Percentiles rank a stretch among this genome's conserved stretches.
These are phyloP conservation scores for Microctenopoma lineatum DNA, from an alignment of 2,797 vertebrate species.

Conservation along the genomic window DNA sequence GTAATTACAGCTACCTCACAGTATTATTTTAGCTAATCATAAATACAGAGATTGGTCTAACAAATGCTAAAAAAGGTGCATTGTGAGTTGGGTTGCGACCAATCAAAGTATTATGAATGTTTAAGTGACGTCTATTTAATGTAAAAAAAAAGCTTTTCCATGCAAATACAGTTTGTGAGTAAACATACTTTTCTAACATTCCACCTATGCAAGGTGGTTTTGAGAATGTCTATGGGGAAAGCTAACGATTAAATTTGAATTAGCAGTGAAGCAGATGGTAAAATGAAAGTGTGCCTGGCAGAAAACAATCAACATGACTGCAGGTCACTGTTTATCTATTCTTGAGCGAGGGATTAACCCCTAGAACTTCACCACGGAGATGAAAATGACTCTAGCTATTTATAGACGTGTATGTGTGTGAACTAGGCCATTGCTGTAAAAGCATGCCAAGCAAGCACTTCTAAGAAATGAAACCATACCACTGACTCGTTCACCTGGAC, in stretches of 20 bases:
- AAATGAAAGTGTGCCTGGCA: neutral
- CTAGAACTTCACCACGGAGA: slow-evolving; percentile 4
- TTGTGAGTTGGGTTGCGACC: no score
- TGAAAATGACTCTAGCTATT: slow-evolving; percentile 19
- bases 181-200: no score
- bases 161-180: no score
- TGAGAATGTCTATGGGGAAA: neutral
- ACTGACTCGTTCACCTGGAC: slow-evolving; percentile 1
- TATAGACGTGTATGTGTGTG: slow-evolving; percentile 25
- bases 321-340: slow-evolving; percentile 11
- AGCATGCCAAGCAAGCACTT: slow-evolving; percentile 31
- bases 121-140: no score
- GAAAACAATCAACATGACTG: slow-evolving; percentile 2
- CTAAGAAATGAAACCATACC: slow-evolving; percentile 24
- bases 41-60: no score
- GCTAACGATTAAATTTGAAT: neutral
- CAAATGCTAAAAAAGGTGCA: no score
- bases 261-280: neutral
- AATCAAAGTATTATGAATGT: no score
- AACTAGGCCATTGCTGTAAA: slow-evolving; percentile 42
- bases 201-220: no score
- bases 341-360: slow-evolving; percentile 38
- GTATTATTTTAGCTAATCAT: no score
- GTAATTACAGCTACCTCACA: no score
- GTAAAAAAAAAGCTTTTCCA: no score